Evolutionary conservation across 2,888 invertebrate species (phyloP).

Genomic region (Ganaspis brasiliensis): DNA sequence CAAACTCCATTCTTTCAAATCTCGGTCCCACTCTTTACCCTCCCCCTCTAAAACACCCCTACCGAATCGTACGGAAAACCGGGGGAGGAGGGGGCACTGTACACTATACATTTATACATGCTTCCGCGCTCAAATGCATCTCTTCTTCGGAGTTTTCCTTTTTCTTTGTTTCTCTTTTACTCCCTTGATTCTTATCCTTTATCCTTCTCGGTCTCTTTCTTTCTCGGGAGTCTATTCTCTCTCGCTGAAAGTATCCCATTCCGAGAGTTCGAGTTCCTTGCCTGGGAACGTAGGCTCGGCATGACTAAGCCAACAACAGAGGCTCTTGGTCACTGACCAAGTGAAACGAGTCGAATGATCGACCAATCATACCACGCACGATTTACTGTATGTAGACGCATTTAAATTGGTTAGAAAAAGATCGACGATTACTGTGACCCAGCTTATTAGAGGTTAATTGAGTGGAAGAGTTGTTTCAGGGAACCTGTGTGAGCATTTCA

Average conservation of each 20-base stretch:
- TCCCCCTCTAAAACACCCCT: not conserved
- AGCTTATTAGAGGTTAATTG: no score
- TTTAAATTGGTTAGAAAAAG: constrained; percentile 16
- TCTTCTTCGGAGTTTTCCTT: constrained; percentile 51
- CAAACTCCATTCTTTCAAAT: constrained; percentile 20
- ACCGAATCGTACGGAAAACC: not conserved
- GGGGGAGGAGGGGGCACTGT: not conserved
- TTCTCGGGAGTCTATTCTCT: constrained; percentile 43
- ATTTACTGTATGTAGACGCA: constrained; percentile 53
- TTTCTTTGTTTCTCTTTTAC: constrained; percentile 48
- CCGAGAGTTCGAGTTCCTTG: constrained; percentile 54
- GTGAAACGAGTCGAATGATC: constrained; percentile 35
- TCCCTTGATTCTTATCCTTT: constrained; percentile 46
- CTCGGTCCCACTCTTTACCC: not conserved
- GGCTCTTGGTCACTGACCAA: constrained; percentile 61
- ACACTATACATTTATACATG: constrained; percentile 4
- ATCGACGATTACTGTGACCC: no score
- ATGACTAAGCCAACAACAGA: constrained; percentile 63
- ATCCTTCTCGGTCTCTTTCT: constrained; percentile 47
- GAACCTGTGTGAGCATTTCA: no score
- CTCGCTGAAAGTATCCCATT: not conserved
- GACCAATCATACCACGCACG: constrained; percentile 50
- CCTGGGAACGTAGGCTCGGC: constrained; percentile 66
- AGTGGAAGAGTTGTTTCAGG: no score
- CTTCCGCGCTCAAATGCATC: constrained; percentile 44